Evolutionary conservation across 2,113 vertebrate species (phyloP), one percentile per base, ranked within the genome.

Genomic region (zebrafish (Danio rerio)): DNA sequence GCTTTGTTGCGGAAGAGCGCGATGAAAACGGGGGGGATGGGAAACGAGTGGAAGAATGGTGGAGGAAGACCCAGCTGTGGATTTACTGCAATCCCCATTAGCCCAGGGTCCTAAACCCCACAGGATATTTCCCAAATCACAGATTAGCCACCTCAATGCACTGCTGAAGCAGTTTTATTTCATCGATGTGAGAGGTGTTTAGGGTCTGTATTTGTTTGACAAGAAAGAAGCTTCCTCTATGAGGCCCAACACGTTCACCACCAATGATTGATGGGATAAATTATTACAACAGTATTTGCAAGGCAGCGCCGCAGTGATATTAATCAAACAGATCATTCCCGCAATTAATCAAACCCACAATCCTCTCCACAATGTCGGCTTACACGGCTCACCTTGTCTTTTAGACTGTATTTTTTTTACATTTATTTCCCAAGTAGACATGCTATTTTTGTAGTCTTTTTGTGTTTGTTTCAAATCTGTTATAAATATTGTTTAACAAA

Each of bases 41-140:
- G 81, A 81, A 7, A 56, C n/a, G 53, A 71, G 43, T 55, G 76
- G 56, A 49, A 53, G 70, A 58, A 68, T 47, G 68, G 81, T 16
- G 55, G 76, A 58, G 63, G 55, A 65, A 66, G 21, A 55, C 63
- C 62, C 55, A 74, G 71, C 45, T 53, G 20, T 63, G 80, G 68
- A 70, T 83, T 65, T 69, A 69, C 79, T 79, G 69, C 55, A 68
- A 40, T 58, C 40, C 40, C 80, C 18, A 20, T 65, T 52, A 59
- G 40, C 55, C n/a, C 81, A 71, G 84, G 81, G 84, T 86, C 84
- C 71, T 80, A 83, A 75, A 80, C 76, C 50, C 81, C 16, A 5
- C 8, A 16, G n/a, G 13, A 31, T 56, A 6, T 20, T 40, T 9
- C 16, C 12, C 53, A 59, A 40, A 15, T 62, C 0, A 21, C 18